Evolutionary conservation across 2,888 invertebrate species (phyloP), one percentile per base, ranked within the genome.

Genomic region (Pecten maximus): DNA sequence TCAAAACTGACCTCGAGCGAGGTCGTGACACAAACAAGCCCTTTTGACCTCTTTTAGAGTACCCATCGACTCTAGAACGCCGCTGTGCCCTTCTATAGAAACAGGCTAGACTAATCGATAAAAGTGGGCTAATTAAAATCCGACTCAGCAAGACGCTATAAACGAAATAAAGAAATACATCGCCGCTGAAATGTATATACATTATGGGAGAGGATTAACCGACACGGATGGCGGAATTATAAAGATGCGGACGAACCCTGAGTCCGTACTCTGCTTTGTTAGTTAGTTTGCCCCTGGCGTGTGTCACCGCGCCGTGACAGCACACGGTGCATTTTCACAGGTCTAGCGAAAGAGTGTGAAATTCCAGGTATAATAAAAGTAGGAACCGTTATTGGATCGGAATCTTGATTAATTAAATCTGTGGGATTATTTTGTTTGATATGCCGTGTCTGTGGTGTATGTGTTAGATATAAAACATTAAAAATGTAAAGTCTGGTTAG

Each of bases 81-180:
- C 74, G 74, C 74, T 74, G 74, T 12, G 74, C 35, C 35, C 74
- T 23, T 74, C 35, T 74, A 74, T 74, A 74, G 74, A 35, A 35
- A 74, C 28, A 74, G 28, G 74, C 74, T 74, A 74, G 74, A 74
- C 74, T 35, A 74, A 74, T 74, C 74, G 74, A 74, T 74, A 12
- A 74, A 28, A 74, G 74, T 74, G 15, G 74, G 4, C 74, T 74
- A 35, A 74, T 74, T 74, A 74, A 74, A 74, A 74, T 28, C 28
- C 2, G 35, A 8, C 74, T 35, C 74, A 35, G 74, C 74, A 74
- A 74, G 74, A 74, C 74, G 23, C 28, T 28, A 35, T 28, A 10
- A 23, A 28, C 74, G 12, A 74, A 28, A 74, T 35, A 74, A 74
- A 74, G 74, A 35, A 74, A 74, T 12, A 74, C 15, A 35, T 10